Conservation (phyloP, 2,888 invertebrate species). For the Microplitis manilae region DNA sequence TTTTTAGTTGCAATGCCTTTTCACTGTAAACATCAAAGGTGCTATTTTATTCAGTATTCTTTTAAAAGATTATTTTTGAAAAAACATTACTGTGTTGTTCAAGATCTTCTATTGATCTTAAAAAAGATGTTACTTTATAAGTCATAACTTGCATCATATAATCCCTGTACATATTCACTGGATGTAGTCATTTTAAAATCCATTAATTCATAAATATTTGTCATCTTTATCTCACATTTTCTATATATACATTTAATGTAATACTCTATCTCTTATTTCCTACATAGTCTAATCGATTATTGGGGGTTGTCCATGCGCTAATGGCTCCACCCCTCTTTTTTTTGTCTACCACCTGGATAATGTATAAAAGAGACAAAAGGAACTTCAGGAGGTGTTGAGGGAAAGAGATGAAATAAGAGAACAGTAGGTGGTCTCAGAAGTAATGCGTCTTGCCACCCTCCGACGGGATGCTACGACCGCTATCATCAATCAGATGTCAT, state of each 20-base stretch:
- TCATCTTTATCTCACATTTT: background rate
- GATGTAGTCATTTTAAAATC: background rate
- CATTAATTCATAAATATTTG: conserved; percentile 1
- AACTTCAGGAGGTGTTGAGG: conserved; percentile 16
- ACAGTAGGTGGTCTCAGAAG: conserved; percentile 61
- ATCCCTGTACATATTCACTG: background rate
- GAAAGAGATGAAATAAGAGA: conserved; percentile 39
- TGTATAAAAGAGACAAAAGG: conserved; percentile 8
- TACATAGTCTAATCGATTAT: conserved; percentile 45
- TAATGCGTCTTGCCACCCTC: conserved; percentile 70
- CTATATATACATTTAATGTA: background rate
- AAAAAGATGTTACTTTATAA: conserved; percentile 18
- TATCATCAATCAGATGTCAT: conserved; percentile 68
- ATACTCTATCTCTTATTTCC: conserved; percentile 1
- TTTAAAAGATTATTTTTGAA: conserved; percentile 26
- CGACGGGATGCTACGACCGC: conserved; percentile 58
- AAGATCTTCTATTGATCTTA: conserved; percentile 8
- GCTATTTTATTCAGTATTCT: conserved; percentile 27
- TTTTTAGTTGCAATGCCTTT: conserved; percentile 5
- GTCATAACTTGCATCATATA: conserved; percentile 8
- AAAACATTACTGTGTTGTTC: background rate
- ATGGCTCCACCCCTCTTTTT: conserved; percentile 36
- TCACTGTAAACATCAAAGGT: background rate
- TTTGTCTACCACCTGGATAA: conserved; percentile 28
- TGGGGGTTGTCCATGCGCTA: conserved; percentile 45